phyloP scores from a whole-genome alignment of 1,140 invertebrate genomes.

The Araneus ventricosus region DNA sequence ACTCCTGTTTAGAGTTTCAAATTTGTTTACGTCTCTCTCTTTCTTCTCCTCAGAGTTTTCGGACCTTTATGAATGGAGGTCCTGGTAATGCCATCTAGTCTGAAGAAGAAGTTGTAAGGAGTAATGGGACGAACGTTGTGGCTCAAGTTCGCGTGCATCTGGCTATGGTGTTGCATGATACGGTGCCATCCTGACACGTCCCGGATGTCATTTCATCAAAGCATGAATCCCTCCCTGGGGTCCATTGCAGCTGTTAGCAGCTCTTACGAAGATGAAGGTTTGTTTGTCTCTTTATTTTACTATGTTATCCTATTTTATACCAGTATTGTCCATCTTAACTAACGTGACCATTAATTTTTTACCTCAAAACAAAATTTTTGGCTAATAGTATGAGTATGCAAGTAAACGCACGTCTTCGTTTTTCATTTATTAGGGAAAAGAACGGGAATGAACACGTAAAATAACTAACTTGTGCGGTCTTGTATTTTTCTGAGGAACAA shows the following conservation, averaged over 20 bases:
- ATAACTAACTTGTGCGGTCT: no score
- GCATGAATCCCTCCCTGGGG: background rate
- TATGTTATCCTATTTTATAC: no score
- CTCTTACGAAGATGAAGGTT: constrained; percentile 63
- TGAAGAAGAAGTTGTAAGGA: background rate
- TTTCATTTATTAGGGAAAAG: no score
- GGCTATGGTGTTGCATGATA: constrained; percentile 51
- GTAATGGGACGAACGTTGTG: constrained; percentile 11
- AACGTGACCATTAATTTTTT: no score
- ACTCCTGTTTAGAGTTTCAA: no score
- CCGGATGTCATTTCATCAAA: constrained; percentile 2
- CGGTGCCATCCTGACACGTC: constrained; percentile 39
- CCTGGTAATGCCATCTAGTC: constrained; percentile 20
- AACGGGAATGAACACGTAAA: no score
- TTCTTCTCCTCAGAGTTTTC: background rate
- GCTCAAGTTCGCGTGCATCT: constrained; percentile 44
- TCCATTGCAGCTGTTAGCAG: constrained; percentile 25
- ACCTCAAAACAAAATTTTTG: no score
- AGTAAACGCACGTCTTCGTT: no score
- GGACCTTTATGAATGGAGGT: background rate
- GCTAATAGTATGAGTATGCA: no score
- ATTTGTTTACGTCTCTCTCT: background rate
- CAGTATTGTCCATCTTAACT: no score
- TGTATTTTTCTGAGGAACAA: no score
- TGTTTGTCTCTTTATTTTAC: background rate